These are phyloP conservation scores for Neomonachus schauinslandi DNA, from an alignment of 2,113 vertebrate genomes.

Conservation along the genomic window DNA sequence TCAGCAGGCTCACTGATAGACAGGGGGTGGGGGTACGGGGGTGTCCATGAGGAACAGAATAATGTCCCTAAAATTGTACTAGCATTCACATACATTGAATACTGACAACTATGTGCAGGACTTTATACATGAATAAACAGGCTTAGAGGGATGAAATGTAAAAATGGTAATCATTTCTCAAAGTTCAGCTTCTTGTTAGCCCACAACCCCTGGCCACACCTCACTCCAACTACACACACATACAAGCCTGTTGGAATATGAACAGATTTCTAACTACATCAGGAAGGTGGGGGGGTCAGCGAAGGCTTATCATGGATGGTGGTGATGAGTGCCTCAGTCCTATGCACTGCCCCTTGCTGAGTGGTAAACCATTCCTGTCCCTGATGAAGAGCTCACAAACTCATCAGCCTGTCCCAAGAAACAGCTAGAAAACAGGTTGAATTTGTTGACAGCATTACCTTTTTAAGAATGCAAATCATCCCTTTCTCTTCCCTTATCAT, in stretches of 20 bases:
- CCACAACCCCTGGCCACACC: background rate
- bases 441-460: background rate
- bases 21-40: background rate
- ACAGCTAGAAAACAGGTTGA: background rate
- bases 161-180: constrained; percentile 16
- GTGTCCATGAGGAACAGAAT: background rate
- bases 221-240: background rate
- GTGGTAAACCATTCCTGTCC: background rate
- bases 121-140: background rate
- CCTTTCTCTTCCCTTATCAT: constrained; percentile 7
- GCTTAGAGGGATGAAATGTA: background rate
- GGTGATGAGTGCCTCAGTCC: background rate
- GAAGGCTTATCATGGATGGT: background rate
- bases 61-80: background rate
- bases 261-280: background rate
- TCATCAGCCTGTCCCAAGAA: background rate
- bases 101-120: background rate
- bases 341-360: background rate
- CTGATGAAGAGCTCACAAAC: background rate
- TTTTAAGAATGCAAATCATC: background rate
- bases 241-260: background rate
- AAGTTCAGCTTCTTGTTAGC: background rate
- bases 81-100: background rate
- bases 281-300: background rate
- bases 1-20: background rate